Conservation (phyloP, 2,888 invertebrate genomes). For the Galeopsomyia nigrocyanea region DNA sequence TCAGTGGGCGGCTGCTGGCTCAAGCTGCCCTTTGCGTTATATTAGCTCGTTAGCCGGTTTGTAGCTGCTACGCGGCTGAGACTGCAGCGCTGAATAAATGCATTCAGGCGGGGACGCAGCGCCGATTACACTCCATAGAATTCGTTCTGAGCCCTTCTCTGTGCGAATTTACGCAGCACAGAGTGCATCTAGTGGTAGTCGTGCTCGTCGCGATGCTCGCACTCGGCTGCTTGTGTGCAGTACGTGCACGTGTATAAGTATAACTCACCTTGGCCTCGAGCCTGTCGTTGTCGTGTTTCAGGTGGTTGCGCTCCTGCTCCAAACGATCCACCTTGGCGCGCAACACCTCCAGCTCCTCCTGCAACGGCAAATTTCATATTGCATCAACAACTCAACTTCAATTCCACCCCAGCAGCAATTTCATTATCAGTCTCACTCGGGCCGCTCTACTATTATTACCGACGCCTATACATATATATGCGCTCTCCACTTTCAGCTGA, state of each 20-base stretch:
- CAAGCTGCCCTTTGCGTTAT: too few species aligned
- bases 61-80: not conserved
- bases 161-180: not conserved
- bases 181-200: not conserved
- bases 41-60: too few species aligned
- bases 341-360: conserved; percentile 90
- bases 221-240: too few species aligned
- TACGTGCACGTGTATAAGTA: not conserved
- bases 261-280: conserved; percentile 89
- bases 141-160: conserved; percentile 42
- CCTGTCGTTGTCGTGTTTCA: conserved; percentile 90
- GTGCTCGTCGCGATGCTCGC: not conserved
- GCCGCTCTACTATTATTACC: not conserved
- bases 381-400: not conserved
- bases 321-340: conserved; percentile 87
- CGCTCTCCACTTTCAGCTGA: conserved; percentile 33
- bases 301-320: conserved; percentile 86
- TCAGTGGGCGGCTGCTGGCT: too few species aligned
- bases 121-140: too few species aligned
- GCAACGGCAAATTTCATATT: conserved; percentile 50
- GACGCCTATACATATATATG: conserved; percentile 6
- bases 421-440: conserved; percentile 36
- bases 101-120: too few species aligned
- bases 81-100: not conserved
- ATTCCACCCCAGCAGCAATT: not conserved